phyloP scores from a whole-genome alignment of 2,113 vertebrate species.

The Crypturellus undulatus region DNA sequence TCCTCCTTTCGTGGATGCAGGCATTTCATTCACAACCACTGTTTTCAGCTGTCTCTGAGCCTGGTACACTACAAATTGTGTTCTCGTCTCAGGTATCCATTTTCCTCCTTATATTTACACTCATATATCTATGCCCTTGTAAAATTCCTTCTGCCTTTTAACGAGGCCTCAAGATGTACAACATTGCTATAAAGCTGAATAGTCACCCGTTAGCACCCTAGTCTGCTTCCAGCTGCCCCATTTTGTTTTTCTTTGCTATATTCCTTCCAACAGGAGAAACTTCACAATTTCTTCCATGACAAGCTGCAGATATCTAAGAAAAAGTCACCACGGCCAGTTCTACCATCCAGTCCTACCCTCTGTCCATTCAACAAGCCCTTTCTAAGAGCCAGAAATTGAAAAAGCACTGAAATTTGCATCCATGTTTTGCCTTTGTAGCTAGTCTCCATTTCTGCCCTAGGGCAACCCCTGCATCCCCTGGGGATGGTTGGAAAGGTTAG shows the following conservation, averaged over 20 bases:
- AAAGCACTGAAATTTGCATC: background rate
- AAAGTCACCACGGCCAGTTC: background rate
- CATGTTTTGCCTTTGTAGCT: background rate
- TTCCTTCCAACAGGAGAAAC: background rate
- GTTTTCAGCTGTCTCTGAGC: background rate
- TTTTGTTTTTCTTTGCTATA: background rate
- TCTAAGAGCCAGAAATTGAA: background rate
- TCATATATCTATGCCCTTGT: background rate
- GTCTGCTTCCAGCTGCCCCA: background rate
- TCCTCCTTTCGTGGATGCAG: background rate
- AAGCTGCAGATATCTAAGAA: background rate
- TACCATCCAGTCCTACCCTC: background rate
- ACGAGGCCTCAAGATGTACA: background rate
- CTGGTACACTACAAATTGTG: background rate
- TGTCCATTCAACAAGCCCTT: background rate
- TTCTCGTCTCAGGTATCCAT: background rate
- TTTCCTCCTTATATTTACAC: background rate
- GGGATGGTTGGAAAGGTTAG: background rate
- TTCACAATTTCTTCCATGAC: background rate
- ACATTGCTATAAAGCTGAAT: background rate
- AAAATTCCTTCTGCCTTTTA: background rate
- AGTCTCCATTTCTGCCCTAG: background rate
- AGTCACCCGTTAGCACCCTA: background rate
- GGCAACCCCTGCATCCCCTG: background rate
- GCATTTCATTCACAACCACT: background rate